These are phyloP conservation scores for Acanthopleura granulata DNA, from an alignment of 2,888 invertebrate species.

Conservation along the genomic window DNA sequence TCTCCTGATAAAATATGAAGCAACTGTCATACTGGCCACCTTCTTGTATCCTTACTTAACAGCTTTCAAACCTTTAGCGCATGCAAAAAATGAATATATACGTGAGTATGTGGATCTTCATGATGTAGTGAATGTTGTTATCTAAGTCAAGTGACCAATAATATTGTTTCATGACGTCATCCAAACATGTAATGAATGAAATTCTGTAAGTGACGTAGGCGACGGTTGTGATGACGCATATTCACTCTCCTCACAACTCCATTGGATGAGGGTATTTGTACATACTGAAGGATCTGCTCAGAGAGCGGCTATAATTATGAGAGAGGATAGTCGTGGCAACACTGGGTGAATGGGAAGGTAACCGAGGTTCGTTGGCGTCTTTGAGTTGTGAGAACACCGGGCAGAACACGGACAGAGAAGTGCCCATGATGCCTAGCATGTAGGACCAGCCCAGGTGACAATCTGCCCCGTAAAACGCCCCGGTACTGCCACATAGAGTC, in stretches of 20 bases:
- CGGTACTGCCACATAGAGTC: constrained; percentile 63
- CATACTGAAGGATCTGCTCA: constrained; percentile 12
- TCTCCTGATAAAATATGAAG: no score
- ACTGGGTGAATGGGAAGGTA: constrained; percentile 13
- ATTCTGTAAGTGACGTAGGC: no score
- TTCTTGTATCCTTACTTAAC: no score
- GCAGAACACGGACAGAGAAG: constrained; percentile 63
- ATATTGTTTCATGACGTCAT: no score
- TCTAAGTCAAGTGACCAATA: no score
- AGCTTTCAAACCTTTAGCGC: no score
- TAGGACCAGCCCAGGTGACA: constrained; percentile 64
- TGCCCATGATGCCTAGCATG: constrained; percentile 62
- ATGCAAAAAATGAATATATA: no score
- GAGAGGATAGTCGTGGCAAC: constrained; percentile 13
- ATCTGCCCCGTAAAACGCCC: constrained; percentile 61
- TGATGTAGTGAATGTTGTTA: no score
- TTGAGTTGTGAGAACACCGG: constrained; percentile 65
- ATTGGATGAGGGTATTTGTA: constrained; percentile 13
- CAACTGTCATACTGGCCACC: no score
- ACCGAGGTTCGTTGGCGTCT: constrained; percentile 8
- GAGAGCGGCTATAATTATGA: not conserved
- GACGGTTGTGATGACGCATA: no score
- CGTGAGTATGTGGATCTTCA: no score
- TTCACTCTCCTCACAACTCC: not conserved
- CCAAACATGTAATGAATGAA: no score